These are phyloP conservation scores for Cosmia trapezina DNA, from an alignment of 2,888 invertebrate species.

Conservation along the genomic window DNA sequence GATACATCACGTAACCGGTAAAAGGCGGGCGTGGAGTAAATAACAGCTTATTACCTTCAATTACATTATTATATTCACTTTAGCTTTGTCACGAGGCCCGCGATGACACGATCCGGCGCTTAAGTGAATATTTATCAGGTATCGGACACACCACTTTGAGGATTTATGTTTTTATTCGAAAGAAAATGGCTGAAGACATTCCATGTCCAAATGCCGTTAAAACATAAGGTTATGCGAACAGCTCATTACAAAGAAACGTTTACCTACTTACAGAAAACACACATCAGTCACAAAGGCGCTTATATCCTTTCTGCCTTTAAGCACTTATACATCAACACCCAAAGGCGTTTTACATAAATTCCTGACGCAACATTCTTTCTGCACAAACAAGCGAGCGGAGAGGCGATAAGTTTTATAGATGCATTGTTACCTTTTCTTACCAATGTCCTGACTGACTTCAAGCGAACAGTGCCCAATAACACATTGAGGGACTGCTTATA, in stretches of 20 bases:
- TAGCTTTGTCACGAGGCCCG: constrained; percentile 78
- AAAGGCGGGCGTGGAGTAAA: constrained; percentile 74
- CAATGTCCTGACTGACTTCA: constrained; percentile 61
- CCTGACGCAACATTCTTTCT: constrained; percentile 65
- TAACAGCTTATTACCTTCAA: constrained; percentile 78
- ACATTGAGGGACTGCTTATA: constrained; percentile 74
- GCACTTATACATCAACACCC: constrained; percentile 56
- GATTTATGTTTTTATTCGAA: constrained; percentile 49
- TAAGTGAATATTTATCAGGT: constrained; percentile 71
- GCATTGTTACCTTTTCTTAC: constrained; percentile 81
- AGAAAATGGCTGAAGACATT: constrained; percentile 16
- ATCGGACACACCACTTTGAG: constrained; percentile 53
- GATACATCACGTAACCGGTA: constrained; percentile 74
- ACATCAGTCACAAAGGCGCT: constrained; percentile 41
- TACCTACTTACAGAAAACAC: constrained; percentile 30
- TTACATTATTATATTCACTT: constrained; percentile 87
- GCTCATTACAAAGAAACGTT: constrained; percentile 23
- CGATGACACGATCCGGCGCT: constrained; percentile 76
- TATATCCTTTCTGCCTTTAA: constrained; percentile 47
- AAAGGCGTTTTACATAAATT: constrained; percentile 67
- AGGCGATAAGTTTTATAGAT: constrained; percentile 85
- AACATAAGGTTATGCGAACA: background rate
- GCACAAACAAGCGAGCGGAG: constrained; percentile 71
- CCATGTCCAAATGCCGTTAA: background rate
- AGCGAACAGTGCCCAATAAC: constrained; percentile 73